Percentiles rank a stretch among this genome's conserved stretches.
These are phyloP conservation scores for Lophura nycthemera DNA, from an alignment of 2,113 vertebrate species.

Conservation along the genomic window DNA sequence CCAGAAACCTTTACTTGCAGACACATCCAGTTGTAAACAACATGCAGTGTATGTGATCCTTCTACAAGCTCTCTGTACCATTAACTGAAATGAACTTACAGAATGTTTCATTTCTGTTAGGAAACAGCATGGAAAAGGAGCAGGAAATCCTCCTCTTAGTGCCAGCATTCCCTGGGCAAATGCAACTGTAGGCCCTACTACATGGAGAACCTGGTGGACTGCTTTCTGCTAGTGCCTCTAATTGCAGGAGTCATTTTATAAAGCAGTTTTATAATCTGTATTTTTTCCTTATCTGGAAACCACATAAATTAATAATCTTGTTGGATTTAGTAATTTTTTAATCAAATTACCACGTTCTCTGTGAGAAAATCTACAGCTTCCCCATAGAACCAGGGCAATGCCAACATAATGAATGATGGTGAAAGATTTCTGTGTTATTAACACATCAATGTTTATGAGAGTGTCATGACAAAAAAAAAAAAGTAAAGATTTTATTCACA, in stretches of 20 bases:
- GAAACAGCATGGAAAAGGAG: neutral
- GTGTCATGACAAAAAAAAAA: neutral
- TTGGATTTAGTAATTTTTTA: neutral
- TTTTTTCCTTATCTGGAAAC: neutral
- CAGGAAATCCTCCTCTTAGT: neutral
- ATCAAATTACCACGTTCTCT: neutral
- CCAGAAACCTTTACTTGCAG: neutral
- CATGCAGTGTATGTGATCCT: neutral
- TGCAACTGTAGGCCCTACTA: neutral
- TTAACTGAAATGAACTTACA: neutral
- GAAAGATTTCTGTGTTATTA: neutral
- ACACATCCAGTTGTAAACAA: neutral
- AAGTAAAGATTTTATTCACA: constrained; percentile 1
- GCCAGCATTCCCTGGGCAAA: neutral
- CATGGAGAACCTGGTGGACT: neutral
- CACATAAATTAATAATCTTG: neutral
- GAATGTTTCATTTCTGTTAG: neutral
- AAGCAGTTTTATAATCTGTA: neutral
- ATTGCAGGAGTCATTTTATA: neutral
- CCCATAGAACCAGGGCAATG: neutral
- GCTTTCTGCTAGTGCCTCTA: neutral
- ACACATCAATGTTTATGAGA: constrained; percentile 2
- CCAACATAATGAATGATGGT: neutral
- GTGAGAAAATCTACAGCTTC: neutral
- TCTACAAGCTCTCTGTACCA: neutral